Evolutionary conservation across 2,888 invertebrate genomes (phyloP).

Genomic region (Brachyptera putata): DNA sequence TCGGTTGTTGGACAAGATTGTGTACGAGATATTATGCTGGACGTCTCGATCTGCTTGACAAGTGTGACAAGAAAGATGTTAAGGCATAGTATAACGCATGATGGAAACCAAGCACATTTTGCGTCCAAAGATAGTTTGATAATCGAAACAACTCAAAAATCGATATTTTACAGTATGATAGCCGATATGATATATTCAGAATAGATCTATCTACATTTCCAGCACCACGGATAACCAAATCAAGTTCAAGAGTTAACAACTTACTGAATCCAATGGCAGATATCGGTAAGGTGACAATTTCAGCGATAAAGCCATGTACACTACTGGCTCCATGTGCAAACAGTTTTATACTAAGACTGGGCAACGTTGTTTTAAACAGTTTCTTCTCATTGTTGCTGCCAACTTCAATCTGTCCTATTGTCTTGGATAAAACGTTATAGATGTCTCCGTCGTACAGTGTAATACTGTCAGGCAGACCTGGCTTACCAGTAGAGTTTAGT

Average conservation of each 20-base stretch:
- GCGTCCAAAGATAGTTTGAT: no score
- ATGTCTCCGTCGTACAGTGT: slow-evolving; percentile 89
- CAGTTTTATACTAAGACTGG: slow-evolving; percentile 82
- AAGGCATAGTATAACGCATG: no score
- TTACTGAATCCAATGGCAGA: slow-evolving; percentile 85
- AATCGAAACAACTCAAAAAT: slow-evolving; percentile 21
- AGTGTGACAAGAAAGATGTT: no score
- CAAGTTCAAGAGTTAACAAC: slow-evolving; percentile 41
- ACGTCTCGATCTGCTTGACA: slow-evolving; percentile 90
- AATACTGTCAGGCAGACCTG: slow-evolving; percentile 78
- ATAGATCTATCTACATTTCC: no score
- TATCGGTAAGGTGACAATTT: slow-evolving; percentile 90
- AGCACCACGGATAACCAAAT: background rate
- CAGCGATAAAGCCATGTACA: slow-evolving; percentile 95
- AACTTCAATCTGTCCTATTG: slow-evolving; percentile 68
- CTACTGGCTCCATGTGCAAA: slow-evolving; percentile 94
- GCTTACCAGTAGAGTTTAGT: slow-evolving; percentile 79
- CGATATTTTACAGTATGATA: no score
- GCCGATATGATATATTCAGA: no score
- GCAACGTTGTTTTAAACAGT: slow-evolving; percentile 68
- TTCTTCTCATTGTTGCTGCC: slow-evolving; percentile 67
- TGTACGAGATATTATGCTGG: slow-evolving; percentile 83
- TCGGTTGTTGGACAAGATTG: slow-evolving; percentile 72
- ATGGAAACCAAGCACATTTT: no score
- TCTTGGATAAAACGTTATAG: slow-evolving; percentile 65